Base-by-base conservation (phyloP, 2,888 invertebrate species). In the Scaptodrosophila latifasciaeformis region DNA sequence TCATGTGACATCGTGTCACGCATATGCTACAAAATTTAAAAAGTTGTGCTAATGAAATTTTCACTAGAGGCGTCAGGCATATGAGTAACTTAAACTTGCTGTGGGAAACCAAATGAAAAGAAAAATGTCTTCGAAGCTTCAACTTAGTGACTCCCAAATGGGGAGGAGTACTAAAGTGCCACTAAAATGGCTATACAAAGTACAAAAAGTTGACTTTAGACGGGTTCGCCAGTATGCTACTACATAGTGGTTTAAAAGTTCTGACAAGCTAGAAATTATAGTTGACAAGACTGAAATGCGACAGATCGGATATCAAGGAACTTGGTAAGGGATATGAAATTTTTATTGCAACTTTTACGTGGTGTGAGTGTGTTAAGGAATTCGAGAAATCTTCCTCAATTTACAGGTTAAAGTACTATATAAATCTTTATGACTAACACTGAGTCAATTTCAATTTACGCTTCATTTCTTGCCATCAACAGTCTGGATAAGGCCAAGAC, bases 11-110 rank as follows among this genome's bases (percentile, higher is more conserved):
- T 1, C 12, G 2, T 13, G 10, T 10, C 10, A 63, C 60, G 76
- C 66, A 75, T 75, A 75, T 78, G 79, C 78, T 72, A 64, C 64
- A 64, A 70, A 78, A 62, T 66, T 72, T 72, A 66, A 76, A n/a
- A 72, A 72, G 76, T 76, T 63, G 69, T 17, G 49, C 66, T 72
- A 78, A 72, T 72, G 72, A 79, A 78, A 71, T 71, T 75, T 63
- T 55, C 59, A 69, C 59, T 65, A 44, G 49, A 54, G 60, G 56
- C 67, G 48, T 37, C 49, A 40, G 60, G 49, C 54, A 17, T 17
- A 17, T 37, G 30, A 29, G 47, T 31, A 55, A 18, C 39, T 10
- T 18, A 15, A 47, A 30, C 19, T 21, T 43, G 39, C 54, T 21
- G 3, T 37, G 27, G 30, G 15, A 12, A 30, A 42, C 6, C 9